Evolutionary conservation across 2,888 invertebrate genomes (phyloP), one percentile per base, ranked within the genome.

Genomic region (Nomada hirtipes): DNA sequence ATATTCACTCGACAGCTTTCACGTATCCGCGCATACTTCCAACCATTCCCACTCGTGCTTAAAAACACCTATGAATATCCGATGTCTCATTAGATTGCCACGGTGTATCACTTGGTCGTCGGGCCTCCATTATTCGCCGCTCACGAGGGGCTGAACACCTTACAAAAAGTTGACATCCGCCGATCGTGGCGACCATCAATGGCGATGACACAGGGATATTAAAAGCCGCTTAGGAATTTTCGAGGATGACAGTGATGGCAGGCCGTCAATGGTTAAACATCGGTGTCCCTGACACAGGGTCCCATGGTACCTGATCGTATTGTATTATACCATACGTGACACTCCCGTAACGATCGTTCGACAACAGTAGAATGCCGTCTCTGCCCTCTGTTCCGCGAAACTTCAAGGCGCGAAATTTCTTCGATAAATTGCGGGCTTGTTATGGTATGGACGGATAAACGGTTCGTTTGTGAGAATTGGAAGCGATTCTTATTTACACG

Each of bases 171-270:
- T 77, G 80, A 79, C 86, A 75, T 85, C 69, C 44, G 75, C 47
- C 86, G 73, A 81, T 73, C 76, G 79, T 72, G 60, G 75, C 57
- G 69, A 73, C 81, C 86, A 86, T 86, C 86, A 86, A 75, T 75
- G 81, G 79, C 84, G 84, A 86, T 86, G 86, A 86, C 86, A 86
- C 84, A 79, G 86, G 81, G 53, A 77, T 86, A 86, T 84, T 77
- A 77, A 76, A 42, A 59, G 69, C 29, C 69, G 73, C 50, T 80
- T 76, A 71, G 73, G 67, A 79, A 63, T 63, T 71, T 60, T 52
- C 23, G 59, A 42, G 75, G 20, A 64, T 76, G 78, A 79, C 84
- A 77, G 72, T 77, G 81, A 86, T 79, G 76, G 76, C 81, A 79
- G 75, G 74, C 80, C 77, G 68, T 83, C 78, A 59, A 75, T 76